Evolutionary conservation across 1,140 invertebrate genomes (phyloP).

Genomic region (Gonioctena quinquepunctata): DNA sequence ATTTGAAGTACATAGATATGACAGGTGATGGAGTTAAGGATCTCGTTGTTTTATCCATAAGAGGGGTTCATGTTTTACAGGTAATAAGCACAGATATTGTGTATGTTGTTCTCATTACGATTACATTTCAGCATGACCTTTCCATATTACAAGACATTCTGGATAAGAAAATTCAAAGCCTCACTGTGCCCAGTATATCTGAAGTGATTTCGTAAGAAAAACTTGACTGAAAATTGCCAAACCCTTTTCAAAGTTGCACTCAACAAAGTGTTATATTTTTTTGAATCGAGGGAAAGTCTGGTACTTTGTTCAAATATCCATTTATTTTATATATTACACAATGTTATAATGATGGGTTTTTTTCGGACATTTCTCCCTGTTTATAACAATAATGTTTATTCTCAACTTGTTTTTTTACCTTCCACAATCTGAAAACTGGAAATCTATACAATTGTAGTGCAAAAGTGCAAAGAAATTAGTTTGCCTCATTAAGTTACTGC

Average conservation of each 20-base stretch:
- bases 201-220: neutral
- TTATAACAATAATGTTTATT: too few species aligned
- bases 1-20: slow-evolving; percentile 67
- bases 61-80: slow-evolving; percentile 72
- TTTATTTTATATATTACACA: neutral
- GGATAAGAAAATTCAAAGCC: slow-evolving; percentile 38
- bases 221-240: too few species aligned
- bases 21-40: slow-evolving; percentile 72
- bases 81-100: slow-evolving; percentile 48
- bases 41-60: slow-evolving; percentile 68
- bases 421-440: too few species aligned
- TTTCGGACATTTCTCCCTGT: too few species aligned
- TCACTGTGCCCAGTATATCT: slow-evolving; percentile 30
- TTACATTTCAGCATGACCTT: slow-evolving; percentile 51
- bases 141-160: slow-evolving; percentile 48
- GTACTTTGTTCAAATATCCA: too few species aligned
- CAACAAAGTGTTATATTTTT: too few species aligned
- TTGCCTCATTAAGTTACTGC: too few species aligned
- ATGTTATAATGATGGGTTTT: neutral
- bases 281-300: too few species aligned
- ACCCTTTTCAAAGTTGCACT: too few species aligned
- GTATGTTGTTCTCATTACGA: slow-evolving; percentile 10
- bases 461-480: too few species aligned
- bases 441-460: too few species aligned
- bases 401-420: too few species aligned